These are phyloP conservation scores for Solenopsis invicta DNA, from an alignment of 1,140 invertebrate species.

Conservation along the genomic window DNA sequence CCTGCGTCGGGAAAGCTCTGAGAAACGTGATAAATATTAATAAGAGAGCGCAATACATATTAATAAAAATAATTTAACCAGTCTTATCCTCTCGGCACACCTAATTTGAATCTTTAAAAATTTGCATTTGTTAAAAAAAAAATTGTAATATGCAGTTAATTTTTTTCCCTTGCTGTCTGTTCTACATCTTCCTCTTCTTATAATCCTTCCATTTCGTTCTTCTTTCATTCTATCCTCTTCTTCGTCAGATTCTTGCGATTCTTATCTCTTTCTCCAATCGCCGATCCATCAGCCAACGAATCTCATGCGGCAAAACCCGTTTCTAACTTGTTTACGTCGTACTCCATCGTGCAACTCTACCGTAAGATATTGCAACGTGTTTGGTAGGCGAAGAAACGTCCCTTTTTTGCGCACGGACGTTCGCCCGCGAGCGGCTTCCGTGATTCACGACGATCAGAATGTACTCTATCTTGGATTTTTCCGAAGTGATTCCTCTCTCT, in stretches of 20 bases:
- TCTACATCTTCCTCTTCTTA: neutral
- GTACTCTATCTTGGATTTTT: constrained; percentile 8
- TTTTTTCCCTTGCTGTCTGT: neutral
- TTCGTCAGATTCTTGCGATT: constrained; percentile 16
- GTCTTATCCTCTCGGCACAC: too few species aligned
- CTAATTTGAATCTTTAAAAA: neutral
- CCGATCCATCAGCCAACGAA: constrained; percentile 40
- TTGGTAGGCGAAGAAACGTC: constrained; percentile 34
- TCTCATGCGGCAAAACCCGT: constrained; percentile 40
- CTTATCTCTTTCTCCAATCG: constrained; percentile 26
- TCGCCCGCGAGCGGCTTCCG: neutral
- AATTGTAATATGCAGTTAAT: neutral
- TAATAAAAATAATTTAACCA: constrained; percentile 10
- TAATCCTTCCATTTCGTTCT: neutral
- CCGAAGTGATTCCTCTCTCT: neutral
- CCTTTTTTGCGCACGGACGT: constrained; percentile 23
- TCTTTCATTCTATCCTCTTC: neutral
- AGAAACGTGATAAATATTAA: constrained; percentile 50
- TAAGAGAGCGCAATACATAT: constrained; percentile 36
- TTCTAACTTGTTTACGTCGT: constrained; percentile 43
- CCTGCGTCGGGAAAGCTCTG: neutral
- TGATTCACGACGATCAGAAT: constrained; percentile 42
- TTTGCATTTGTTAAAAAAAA: neutral
- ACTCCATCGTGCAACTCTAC: constrained; percentile 28
- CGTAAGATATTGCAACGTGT: constrained; percentile 36